phyloP scores from a whole-genome alignment of 1,140 invertebrate species.

The Tetragnatha versicolor region DNA sequence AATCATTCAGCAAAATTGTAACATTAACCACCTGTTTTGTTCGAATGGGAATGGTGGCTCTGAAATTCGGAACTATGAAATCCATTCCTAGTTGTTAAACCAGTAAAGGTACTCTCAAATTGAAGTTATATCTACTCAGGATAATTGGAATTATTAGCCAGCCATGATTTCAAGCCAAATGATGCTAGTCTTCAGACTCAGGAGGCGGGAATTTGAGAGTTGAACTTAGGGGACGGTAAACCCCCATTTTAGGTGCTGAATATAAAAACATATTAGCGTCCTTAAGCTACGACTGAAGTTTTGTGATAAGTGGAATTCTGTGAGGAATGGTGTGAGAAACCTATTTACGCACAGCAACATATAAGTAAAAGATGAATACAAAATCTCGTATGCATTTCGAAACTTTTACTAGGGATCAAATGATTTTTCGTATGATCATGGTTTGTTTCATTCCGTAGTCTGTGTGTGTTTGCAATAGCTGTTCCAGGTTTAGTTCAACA shows the following conservation, averaged over 20 bases:
- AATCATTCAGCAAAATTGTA: no score
- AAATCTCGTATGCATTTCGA: constrained; percentile 24
- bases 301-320: constrained; percentile 44
- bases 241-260: constrained; percentile 47
- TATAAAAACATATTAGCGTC: constrained; percentile 39
- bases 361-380: constrained; percentile 6
- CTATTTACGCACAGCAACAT: constrained; percentile 36
- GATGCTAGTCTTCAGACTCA: constrained; percentile 35
- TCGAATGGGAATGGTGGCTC: no score
- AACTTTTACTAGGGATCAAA: constrained; percentile 46
- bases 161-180: no score
- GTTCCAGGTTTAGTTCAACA: neutral
- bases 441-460: neutral
- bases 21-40: no score
- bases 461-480: neutral
- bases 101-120: no score
- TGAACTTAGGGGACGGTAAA: constrained; percentile 21
- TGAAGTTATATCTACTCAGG: no score
- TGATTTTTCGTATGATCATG: constrained; percentile 15
- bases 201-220: constrained; percentile 27
- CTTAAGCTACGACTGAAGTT: constrained; percentile 20
- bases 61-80: no score
- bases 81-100: no score
- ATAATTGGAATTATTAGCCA: no score
- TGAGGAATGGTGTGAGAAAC: constrained; percentile 2